A percentile compares a stretch with the other conserved stretches of the same genome.
These are phyloP conservation scores for Baryphthengus martii DNA, from an alignment of 2,113 vertebrate species.

Conservation along the genomic window DNA sequence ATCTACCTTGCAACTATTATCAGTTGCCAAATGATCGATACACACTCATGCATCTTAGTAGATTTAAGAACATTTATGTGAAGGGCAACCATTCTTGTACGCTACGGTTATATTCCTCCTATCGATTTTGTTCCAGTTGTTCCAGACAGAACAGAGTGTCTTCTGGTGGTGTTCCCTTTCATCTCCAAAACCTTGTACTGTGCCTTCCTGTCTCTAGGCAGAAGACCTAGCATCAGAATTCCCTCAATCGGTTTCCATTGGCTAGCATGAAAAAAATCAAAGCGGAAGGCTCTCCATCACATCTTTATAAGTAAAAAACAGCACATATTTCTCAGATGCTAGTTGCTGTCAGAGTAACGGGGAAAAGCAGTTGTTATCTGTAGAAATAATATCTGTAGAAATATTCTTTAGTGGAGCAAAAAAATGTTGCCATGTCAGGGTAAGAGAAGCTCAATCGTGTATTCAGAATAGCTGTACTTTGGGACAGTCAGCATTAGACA, in stretches of 20 bases:
- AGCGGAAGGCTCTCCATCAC: background rate
- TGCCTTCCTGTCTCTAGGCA: background rate
- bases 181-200: background rate
- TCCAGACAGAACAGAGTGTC: background rate
- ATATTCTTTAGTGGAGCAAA: background rate
- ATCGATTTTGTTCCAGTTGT: background rate
- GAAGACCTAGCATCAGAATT: background rate
- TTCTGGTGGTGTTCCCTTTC: background rate
- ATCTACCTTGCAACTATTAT: background rate
- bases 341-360: background rate
- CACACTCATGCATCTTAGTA: background rate
- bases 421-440: background rate
- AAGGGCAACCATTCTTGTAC: background rate
- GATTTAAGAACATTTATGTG: background rate
- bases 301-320: background rate
- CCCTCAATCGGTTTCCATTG: background rate
- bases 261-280: background rate
- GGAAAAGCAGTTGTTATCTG: background rate
- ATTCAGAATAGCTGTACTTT: background rate
- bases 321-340: background rate
- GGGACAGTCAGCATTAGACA: background rate
- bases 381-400: background rate
- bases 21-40: background rate
- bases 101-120: background rate
- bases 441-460: background rate